Evolutionary conservation across 2,113 vertebrate genomes (phyloP), one percentile per base, ranked within the genome.

Genomic region (Pithys albifrons): DNA sequence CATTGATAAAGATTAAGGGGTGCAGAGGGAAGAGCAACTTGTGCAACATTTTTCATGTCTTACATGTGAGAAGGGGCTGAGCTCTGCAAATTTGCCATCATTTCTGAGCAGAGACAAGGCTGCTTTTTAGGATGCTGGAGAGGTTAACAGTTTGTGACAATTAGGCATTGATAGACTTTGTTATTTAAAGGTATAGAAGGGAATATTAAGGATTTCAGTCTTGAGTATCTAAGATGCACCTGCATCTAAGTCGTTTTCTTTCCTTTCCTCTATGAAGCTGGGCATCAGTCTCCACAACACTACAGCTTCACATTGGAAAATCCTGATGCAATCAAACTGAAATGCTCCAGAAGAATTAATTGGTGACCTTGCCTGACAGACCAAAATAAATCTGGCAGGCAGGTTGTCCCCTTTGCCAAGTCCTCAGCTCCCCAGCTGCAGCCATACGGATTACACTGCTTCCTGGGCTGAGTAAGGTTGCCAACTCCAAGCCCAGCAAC

Each of bases 291-390:
- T 78, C 65, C 41, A 27, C 78, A 79, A 20, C 1, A 10, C 49
- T 85, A 28, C 29, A n/a, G 58, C 81, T 82, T 79, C 78, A 45
- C 61, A 16, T 0, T 69, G 70, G 87, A 93, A 93, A 93, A 91
- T 88, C 75, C 66, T 72, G 49, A 87, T 25, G 67, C 74, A 89
- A 96, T 71, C 94, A 83, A 95, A 88, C 75, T 54, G 78, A 73
- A 94, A 85, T 4, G 58, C 85, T 93, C 71, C n/a, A 20, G 74
- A 95, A 78, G 75, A 93, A 95, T 90, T 88, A 94, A 93, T 23
- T 94, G 78, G 90, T 97, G 94, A 96, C 95, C 96, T 97, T 96
- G 95, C 78, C 78, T 90, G 92, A 95, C 90, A 94, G 88, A 93
- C 88, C 88, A 93, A 90, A 96, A 90, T 91, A 96, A 95, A 93